phyloP scores from a whole-genome alignment of 1,140 invertebrate genomes.

The Aphelinus certus region DNA sequence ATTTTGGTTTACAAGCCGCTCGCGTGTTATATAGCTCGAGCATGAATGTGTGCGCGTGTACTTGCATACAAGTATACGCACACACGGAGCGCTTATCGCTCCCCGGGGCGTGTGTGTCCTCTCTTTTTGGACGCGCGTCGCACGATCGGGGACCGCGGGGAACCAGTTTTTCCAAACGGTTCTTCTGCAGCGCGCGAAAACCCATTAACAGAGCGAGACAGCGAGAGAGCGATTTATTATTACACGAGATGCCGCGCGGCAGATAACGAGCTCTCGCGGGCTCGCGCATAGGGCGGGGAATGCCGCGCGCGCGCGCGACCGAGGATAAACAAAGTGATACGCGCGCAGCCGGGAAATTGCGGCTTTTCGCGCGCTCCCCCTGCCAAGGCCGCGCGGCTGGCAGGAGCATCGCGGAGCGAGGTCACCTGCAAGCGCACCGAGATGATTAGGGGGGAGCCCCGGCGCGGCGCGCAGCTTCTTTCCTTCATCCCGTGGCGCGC shows the following conservation, averaged over 20 bases:
- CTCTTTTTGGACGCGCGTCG: slow-evolving; percentile 8
- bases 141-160: not conserved
- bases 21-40: no score
- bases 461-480: no score
- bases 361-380: slow-evolving; percentile 42
- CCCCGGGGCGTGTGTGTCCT: not conserved
- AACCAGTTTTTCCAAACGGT: slow-evolving; percentile 37
- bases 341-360: slow-evolving; percentile 14
- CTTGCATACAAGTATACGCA: not conserved
- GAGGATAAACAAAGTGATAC: no score
- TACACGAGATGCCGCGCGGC: not conserved
- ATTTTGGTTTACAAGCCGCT: slow-evolving; percentile 15
- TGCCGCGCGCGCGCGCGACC: not conserved
- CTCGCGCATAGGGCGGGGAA: slow-evolving; percentile 20
- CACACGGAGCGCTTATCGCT: slow-evolving; percentile 11
- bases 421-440: no score
- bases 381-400: slow-evolving; percentile 41
- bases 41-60: no score
- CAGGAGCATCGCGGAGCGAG: no score
- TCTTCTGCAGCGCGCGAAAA: slow-evolving; percentile 39
- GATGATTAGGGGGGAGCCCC: no score
- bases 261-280: not conserved
- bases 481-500: no score
- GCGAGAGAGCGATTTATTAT: slow-evolving; percentile 17
- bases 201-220: not conserved